Conservation (phyloP, 2,888 invertebrate genomes). For the Nomada hirtipes region DNA sequence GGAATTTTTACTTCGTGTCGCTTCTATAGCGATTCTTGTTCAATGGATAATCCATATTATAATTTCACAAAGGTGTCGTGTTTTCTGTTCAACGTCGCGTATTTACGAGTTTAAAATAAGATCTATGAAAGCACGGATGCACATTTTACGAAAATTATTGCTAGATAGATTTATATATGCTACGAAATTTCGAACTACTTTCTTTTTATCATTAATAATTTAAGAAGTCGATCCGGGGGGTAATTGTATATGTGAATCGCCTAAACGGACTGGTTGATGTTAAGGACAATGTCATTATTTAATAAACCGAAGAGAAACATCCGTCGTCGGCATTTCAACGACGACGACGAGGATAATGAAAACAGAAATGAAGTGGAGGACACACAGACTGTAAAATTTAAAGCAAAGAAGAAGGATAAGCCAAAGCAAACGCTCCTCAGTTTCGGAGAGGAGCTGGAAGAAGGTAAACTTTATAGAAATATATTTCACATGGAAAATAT, state of each 20-base stretch:
- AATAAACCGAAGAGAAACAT: conserved; percentile 95
- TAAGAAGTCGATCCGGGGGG: conserved; percentile 12
- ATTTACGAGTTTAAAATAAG: conserved; percentile 41
- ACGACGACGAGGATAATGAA: conserved; percentile 88
- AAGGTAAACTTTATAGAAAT: conserved; percentile 75
- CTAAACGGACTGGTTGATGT: conserved; percentile 53
- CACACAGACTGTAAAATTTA: conserved; percentile 84
- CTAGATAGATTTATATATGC: neutral
- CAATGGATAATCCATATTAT: conserved; percentile 47
- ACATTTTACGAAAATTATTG: conserved; percentile 7
- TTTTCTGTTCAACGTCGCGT: conserved; percentile 37
- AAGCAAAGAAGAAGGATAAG: conserved; percentile 85
- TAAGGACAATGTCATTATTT: conserved; percentile 90
- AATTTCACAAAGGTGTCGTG: conserved; percentile 46
- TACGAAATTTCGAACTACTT: conserved; percentile 17
- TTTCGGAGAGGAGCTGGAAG: conserved; percentile 88
- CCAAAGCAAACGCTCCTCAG: conserved; percentile 89
- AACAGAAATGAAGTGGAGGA: conserved; percentile 86
- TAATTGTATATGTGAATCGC: conserved; percentile 24
- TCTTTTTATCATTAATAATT: conserved; percentile 19
- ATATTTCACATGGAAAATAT: neutral
- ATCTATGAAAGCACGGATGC: neutral
- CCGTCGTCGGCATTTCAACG: conserved; percentile 90
- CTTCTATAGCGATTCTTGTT: conserved; percentile 32
- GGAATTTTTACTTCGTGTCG: neutral